Evolutionary conservation across 2,113 vertebrate genomes (phyloP).

Genomic region (Melanerpes aurifrons): DNA sequence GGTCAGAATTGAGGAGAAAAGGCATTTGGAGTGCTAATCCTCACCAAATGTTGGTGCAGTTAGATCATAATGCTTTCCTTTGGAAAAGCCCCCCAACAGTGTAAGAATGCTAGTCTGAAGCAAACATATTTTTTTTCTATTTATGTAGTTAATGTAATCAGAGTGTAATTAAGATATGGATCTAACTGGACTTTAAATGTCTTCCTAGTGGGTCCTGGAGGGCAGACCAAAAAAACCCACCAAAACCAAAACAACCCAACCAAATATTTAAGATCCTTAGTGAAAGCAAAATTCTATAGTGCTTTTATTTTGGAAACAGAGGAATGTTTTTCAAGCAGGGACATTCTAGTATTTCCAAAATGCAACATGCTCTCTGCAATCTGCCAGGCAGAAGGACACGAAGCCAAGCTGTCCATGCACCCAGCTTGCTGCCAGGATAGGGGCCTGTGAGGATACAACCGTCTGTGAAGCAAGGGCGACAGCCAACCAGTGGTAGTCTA

Average conservation of each 20-base stretch:
- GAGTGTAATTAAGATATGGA: background rate
- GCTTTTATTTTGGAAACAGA: background rate
- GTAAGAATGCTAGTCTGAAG: background rate
- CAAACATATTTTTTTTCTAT: background rate
- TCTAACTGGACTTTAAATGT: background rate
- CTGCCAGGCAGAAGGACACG: background rate
- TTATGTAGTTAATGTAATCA: background rate
- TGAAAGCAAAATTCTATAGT: background rate
- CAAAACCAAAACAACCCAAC: background rate
- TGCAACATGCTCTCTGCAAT: background rate
- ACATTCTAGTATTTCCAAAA: background rate
- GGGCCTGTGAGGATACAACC: background rate
- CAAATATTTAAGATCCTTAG: background rate
- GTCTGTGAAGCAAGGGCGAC: background rate
- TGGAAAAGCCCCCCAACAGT: background rate
- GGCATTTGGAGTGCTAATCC: background rate
- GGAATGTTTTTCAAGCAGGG: background rate
- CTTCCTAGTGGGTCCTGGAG: background rate
- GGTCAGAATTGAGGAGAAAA: background rate
- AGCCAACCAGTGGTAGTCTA: background rate
- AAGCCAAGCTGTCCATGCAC: background rate
- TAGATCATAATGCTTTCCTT: background rate
- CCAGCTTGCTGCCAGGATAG: background rate
- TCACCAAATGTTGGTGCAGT: background rate
- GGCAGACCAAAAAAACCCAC: background rate